Base-by-base conservation (phyloP, 1,140 invertebrate species). In the Ceratina japonica region DNA sequence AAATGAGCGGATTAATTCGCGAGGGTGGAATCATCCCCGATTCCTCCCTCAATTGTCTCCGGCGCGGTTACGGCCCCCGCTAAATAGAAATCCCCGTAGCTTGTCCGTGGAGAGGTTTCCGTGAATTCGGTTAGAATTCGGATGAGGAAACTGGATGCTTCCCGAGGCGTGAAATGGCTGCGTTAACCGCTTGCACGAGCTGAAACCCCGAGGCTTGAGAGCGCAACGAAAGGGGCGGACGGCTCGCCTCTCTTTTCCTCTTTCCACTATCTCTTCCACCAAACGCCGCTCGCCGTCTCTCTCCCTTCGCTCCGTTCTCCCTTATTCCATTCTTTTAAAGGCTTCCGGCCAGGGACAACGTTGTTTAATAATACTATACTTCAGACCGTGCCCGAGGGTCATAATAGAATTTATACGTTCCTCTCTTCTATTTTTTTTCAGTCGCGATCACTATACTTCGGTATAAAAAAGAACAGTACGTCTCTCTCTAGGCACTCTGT, bases 151-250 rank as follows among this genome's bases (percentile, higher is more conserved):
- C 84, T 89, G 88, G 80, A 91, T 91, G 90, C 87, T 89, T 89
- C 87, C 88, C 88, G 89, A 91, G 90, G 90, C 89, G 91, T 91
- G 89, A 91, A 91, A 91, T 91, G 90, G 91, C 86, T 88, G 90
- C 90, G 89, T 91, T 91, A 91, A 91, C 90, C 88, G 85, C 89
- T 88, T 88, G 88, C 88, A 82, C 86, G 80, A 80, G 73, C 75
- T 69, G 81, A 79, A 65, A 71, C 80, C 75, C 70, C 49, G 62
- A 81, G 75, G 70, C 0, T 44, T 44, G 37, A 44, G 37, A 49
- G 56, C 62, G 37, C 73, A 65, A 76, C 78, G 70, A 80, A 82
- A 81, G 79, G 86, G 79, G 81, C 66, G 88, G 80, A 73, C 71
- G 61, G 71, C 81, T 62, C 85, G 75, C 80, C 49, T 61, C 61